Evolutionary conservation across 2,797 vertebrate species (phyloP).

Genomic region (Bovichtus diacanthus): DNA sequence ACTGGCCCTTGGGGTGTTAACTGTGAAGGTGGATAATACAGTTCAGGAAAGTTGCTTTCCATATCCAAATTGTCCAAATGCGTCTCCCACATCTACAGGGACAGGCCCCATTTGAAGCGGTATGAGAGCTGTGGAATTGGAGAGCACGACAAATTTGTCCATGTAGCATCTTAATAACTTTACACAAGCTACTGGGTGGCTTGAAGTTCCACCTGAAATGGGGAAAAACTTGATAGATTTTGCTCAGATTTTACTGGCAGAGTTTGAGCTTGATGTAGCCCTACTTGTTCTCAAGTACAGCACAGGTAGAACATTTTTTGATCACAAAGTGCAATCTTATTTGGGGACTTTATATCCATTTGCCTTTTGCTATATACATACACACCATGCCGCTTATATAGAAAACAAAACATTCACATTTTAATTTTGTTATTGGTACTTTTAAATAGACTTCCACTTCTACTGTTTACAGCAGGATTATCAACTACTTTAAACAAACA

Average conservation of each 20-base stretch:
- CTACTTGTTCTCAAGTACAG: not conserved
- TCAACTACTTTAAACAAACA: not conserved
- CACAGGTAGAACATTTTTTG: not conserved
- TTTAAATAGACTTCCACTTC: not conserved
- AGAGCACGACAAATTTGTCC: not conserved
- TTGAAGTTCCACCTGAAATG: slow-evolving; percentile 4
- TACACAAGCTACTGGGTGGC: not conserved
- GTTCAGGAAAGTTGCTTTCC: not conserved
- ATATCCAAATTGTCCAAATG: not conserved
- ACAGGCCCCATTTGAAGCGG: not conserved
- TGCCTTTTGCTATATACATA: not conserved
- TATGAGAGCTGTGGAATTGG: not conserved
- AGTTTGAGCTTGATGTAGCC: not conserved
- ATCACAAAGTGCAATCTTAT: not conserved
- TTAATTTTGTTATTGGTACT: not conserved
- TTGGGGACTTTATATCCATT: not conserved
- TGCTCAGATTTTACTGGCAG: not conserved
- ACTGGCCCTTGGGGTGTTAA: not conserved
- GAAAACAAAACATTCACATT: not conserved
- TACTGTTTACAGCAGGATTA: not conserved
- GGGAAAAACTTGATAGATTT: not conserved
- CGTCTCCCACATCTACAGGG: not conserved
- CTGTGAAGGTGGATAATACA: not conserved
- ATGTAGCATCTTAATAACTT: not conserved
- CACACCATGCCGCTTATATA: not conserved